Evolutionary conservation across 2,888 invertebrate genomes (phyloP).

Genomic region (Sphaeridia pumilis): DNA sequence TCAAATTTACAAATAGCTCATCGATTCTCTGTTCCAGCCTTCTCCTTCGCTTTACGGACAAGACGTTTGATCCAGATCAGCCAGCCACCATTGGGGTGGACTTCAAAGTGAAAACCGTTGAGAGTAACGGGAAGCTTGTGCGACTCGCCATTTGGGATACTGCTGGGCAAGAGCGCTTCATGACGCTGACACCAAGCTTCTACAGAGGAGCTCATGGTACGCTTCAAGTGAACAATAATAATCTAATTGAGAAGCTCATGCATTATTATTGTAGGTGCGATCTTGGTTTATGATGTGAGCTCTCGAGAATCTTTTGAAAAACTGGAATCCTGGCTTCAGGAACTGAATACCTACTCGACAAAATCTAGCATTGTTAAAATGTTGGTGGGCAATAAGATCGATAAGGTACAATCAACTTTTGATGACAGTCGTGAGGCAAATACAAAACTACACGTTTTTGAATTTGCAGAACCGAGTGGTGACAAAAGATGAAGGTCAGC

Average conservation of each 20-base stretch:
- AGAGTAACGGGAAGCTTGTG: slow-evolving; percentile 81
- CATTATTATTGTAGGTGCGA: no score
- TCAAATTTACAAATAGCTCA: no score
- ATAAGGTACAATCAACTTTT: no score
- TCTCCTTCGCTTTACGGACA: slow-evolving; percentile 85
- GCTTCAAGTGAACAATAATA: no score
- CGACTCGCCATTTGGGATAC: slow-evolving; percentile 76
- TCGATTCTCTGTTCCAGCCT: slow-evolving; percentile 53
- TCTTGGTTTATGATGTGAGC: slow-evolving; percentile 88
- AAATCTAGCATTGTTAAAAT: slow-evolving; percentile 88
- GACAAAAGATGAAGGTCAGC: slow-evolving; percentile 78
- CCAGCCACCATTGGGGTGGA: slow-evolving; percentile 96
- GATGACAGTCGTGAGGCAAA: no score
- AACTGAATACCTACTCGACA: slow-evolving; percentile 89
- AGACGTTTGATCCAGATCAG: slow-evolving; percentile 85
- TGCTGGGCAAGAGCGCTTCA: slow-evolving; percentile 81
- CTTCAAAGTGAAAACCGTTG: slow-evolving; percentile 84
- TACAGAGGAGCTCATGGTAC: slow-evolving; percentile 83
- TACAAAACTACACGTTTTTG: no score
- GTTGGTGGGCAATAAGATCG: slow-evolving; percentile 97
- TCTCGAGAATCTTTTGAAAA: slow-evolving; percentile 72
- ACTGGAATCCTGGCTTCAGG: slow-evolving; percentile 85
- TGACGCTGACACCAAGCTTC: slow-evolving; percentile 86
- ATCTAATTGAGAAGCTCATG: no score
- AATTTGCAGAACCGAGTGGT: slow-evolving; percentile 64